Evolutionary conservation across 1,140 invertebrate species (phyloP).

Genomic region (Phenacoccus solenopsis): DNA sequence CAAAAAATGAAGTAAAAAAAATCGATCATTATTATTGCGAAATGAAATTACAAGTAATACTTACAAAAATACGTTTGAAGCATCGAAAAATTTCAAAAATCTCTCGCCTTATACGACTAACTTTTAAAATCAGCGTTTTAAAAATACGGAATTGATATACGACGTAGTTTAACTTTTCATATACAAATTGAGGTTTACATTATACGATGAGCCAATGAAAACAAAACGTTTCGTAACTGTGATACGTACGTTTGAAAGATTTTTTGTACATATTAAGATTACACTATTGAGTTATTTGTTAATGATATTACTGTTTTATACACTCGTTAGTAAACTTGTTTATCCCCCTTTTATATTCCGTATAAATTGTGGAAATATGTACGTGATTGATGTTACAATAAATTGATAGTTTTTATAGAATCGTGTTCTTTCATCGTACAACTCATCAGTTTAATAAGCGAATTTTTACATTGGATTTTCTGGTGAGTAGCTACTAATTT

Average conservation of each 20-base stretch:
- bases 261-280: not conserved
- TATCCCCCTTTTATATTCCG: not conserved
- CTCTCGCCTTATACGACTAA: too few species aligned
- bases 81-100: too few species aligned
- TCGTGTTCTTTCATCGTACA: not conserved
- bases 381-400: not conserved
- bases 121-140: too few species aligned
- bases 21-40: too few species aligned
- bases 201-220: not conserved
- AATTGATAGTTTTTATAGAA: not conserved
- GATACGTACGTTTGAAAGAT: slow-evolving; percentile 5
- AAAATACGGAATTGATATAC: too few species aligned
- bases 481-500: too few species aligned
- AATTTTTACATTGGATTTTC: too few species aligned
- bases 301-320: slow-evolving; percentile 10
- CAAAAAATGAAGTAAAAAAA: too few species aligned
- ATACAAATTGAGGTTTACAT: not conserved
- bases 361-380: not conserved
- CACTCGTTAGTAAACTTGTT: not conserved
- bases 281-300: not conserved
- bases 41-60: too few species aligned
- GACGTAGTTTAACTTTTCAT: too few species aligned
- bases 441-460: too few species aligned
- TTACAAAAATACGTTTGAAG: too few species aligned
- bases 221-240: slow-evolving; percentile 13